Percentiles rank a stretch among this genome's conserved stretches.
Evolutionary conservation across 2,888 invertebrate species (phyloP).

Genomic region (Calliopum simillimum): DNA sequence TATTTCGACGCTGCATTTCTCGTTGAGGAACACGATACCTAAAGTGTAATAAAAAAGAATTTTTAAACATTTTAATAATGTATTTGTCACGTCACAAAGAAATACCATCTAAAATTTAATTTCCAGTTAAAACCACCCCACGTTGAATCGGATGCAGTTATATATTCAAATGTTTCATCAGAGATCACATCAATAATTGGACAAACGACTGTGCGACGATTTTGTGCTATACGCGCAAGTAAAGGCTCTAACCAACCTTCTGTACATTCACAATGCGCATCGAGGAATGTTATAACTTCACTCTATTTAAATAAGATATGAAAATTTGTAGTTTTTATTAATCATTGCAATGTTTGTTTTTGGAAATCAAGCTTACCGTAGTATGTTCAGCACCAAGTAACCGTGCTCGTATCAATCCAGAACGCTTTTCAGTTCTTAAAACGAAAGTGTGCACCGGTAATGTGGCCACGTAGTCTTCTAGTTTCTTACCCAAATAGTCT

Average conservation of each 20-base stretch:
- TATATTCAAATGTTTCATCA: conserved; percentile 98
- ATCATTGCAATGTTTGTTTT: not conserved
- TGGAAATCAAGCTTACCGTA: conserved; percentile 76
- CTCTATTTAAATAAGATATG: conserved; percentile 51
- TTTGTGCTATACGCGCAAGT: conserved; percentile 89
- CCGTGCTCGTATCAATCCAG: conserved; percentile 95
- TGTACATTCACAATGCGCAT: conserved; percentile 72
- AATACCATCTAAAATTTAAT: conserved; percentile 96
- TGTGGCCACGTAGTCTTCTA: conserved; percentile 89
- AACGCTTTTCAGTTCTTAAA: conserved; percentile 90
- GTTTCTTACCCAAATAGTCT: conserved; percentile 89
- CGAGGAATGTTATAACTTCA: conserved; percentile 68
- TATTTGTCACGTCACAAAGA: not conserved
- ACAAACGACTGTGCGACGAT: conserved; percentile 94
- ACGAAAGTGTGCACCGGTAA: conserved; percentile 89
- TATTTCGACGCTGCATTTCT: conserved; percentile 93
- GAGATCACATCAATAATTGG: conserved; percentile 99
- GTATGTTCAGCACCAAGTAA: conserved; percentile 94
- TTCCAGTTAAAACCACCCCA: conserved; percentile 99
- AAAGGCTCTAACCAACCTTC: conserved; percentile 99
- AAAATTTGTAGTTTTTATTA: not conserved
- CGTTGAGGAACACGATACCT: conserved; percentile 98
- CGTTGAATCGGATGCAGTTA: conserved; percentile 98
- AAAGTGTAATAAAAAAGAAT: conserved; percentile 33
- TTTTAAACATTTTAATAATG: not conserved